These are phyloP conservation scores for Anguilla anguilla DNA, from an alignment of 2,797 vertebrate species.

Conservation along the genomic window DNA sequence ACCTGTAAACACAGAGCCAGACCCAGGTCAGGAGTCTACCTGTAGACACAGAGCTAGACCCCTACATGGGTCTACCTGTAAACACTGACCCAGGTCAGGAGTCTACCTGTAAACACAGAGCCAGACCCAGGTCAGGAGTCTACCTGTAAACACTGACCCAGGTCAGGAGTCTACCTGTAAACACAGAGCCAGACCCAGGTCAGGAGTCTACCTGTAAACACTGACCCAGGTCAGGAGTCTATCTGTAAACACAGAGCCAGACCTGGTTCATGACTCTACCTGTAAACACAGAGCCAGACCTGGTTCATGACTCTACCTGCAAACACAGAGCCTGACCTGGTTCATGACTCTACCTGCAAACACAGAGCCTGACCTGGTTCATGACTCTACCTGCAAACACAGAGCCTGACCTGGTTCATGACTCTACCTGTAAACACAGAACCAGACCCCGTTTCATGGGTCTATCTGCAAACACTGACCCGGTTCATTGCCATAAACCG, in stretches of 20 bases:
- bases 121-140: not conserved
- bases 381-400: no score
- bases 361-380: no score
- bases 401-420: no score
- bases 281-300: not conserved
- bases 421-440: not conserved
- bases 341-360: no score
- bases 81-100: not conserved
- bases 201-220: not conserved
- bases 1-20: not conserved
- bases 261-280: no score
- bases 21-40: not conserved
- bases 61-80: not conserved
- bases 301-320: not conserved
- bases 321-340: no score
- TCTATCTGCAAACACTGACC: not conserved
- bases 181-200: no score
- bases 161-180: no score
- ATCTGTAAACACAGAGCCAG: no score
- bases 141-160: no score
- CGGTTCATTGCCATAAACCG: not conserved
- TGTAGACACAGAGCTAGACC: not conserved
- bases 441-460: no score
- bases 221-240: no score
- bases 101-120: not conserved